phyloP scores from a whole-genome alignment of 2,113 vertebrate species.

The Pseudorectes ferrugineus region DNA sequence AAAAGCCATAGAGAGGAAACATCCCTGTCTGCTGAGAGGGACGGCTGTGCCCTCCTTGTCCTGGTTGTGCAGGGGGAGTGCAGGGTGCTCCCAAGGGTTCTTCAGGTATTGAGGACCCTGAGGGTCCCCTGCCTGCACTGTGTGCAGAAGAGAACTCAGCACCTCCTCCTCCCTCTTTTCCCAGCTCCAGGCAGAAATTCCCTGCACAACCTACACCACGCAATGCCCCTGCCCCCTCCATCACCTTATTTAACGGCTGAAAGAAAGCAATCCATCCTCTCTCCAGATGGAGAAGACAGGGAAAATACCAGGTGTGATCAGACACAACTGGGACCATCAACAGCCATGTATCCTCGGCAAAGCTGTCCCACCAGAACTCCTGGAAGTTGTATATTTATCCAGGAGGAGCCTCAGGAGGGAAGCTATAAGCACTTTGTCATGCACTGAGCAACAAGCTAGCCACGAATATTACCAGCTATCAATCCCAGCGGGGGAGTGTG shows the following conservation, averaged over 20 bases:
- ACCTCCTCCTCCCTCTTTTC: neutral
- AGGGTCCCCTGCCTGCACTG: neutral
- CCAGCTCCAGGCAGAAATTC: neutral
- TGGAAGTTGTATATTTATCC: constrained; percentile 37
- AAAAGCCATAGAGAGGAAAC: neutral
- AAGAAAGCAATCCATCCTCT: constrained; percentile 5
- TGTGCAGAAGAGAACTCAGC: neutral
- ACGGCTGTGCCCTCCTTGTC: neutral
- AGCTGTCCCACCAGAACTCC: constrained; percentile 29
- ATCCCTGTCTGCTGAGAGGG: neutral
- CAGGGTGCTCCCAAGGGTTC: fast-evolving
- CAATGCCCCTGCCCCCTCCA: neutral
- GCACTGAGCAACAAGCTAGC: neutral
- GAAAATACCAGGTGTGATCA: constrained; percentile 35
- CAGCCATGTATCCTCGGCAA: neutral
- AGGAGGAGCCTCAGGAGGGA: neutral
- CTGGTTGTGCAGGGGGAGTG: fast-evolving
- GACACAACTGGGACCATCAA: constrained; percentile 16
- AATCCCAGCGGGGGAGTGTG: neutral
- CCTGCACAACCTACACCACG: fast-evolving
- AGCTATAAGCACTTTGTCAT: constrained; percentile 29
- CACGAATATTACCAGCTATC: neutral
- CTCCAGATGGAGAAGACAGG: constrained; percentile 5
- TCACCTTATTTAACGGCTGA: neutral
- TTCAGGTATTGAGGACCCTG: fast-evolving